Base-by-base conservation (phyloP, 2,888 invertebrate genomes). In the Corbicula japonica region DNA sequence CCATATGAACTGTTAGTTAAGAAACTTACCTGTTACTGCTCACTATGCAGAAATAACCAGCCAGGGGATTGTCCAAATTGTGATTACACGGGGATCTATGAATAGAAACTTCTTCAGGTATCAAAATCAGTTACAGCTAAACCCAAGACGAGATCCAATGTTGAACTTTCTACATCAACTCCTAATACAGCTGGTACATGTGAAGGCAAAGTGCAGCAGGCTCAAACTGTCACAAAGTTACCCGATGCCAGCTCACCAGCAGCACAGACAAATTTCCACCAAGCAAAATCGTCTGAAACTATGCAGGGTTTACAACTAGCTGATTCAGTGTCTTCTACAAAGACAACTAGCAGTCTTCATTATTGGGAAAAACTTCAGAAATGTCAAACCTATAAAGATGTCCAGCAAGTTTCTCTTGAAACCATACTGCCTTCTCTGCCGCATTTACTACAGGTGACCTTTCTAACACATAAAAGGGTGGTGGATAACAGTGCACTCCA, bases 11-110 rank as follows among this genome's bases (percentile, higher is more conserved):
- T 78, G 21, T 26, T 61, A n/a, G 54, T 23, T 21, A 79, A 62
- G 32, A 70, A 65, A 2, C 30, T 71, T 23, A 74, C 80, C 12
- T 80, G 75, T 46, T 80, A 50, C 35, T 75, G 80, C 63, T 32
- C 46, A 52, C 15, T 32, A 5, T 78, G 74, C 44, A 26, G 54
- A 50, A 15, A 54, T 52, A 50, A 63, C 4, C 28, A 54, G 54
- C 5, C 54, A 54, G 26, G 28, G 28, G 26, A 54, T 18, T 23
- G 26, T 12, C 26, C 30, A 54, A 54, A 54, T 54, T 5, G 18
- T 18, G 12, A 54, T 18, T 12, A 23, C 26, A 54, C 6, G 15
- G 54, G 54, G 3, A 5, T n/a, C n/a, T n/a, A n/a, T n/a, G n/a
- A n/a, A n/a, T n/a, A n/a, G n/a, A n/a, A n/a, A n/a, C n/a, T n/a